Base-by-base conservation (phyloP, 2,888 invertebrate species). In the Strigamia crassipes region DNA sequence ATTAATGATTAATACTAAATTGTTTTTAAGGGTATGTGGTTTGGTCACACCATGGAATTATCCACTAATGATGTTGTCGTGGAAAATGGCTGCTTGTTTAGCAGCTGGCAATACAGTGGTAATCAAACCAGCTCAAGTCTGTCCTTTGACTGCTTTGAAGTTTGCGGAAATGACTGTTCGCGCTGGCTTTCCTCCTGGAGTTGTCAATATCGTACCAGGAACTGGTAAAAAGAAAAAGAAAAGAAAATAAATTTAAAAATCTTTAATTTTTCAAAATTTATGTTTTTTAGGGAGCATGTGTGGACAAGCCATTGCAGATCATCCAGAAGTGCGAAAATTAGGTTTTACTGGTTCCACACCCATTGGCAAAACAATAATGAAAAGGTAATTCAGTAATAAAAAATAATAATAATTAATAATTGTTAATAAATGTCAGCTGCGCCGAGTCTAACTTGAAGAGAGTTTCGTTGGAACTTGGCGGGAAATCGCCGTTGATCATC, bases 61-160 rank as follows among this genome's bases (percentile, higher is more conserved):
- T 88, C 98, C 98, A 0, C 89, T 99, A 12, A 98, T 99, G 98
- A 99, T 98, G 98, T 89, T 98, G 13, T 95, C 96, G 0, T 98
- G 97, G 97, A 98, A 98, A 88, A 96, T 97, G 96, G 97, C 97
- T 0, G 96, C 98, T 3, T 98, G 97, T 86, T 90, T 98, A 78
- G 97, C 97, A 0, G 97, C 97, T 10, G 98, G 98, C 46, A 98
- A 98, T 87, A 97, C 97, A 0, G 96, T 97, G 0, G 93, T 98
- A 0, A 94, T 97, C 88, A 98, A 98, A 88, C 98, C 98, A 0
- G 97, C 98, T 0, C 90, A 89, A 87, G 92, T 92, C 0, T 96
- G 96, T 82, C 97, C 98, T 0, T 89, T 98, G 31, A 97, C 97
- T 0, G 97, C 98, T 0, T 89, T 98, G 18, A 98, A 98, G 87